A percentile compares a stretch with the other conserved stretches of the same genome.
Evolutionary conservation across 2,888 invertebrate species (phyloP).

Genomic region (Entomobrya proxima): DNA sequence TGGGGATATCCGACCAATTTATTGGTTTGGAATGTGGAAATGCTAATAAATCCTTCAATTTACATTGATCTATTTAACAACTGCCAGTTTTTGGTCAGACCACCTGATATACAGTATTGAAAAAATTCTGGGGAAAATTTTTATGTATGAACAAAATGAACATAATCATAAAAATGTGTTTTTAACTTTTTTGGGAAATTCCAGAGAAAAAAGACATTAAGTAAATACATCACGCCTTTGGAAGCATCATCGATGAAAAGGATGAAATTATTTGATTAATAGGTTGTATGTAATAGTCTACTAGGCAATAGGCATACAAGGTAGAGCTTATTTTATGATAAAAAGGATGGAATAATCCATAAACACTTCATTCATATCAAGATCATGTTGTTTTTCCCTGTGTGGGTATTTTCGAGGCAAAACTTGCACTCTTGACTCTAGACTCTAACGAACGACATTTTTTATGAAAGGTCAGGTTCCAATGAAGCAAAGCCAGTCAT

Average conservation of each 20-base stretch:
- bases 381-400: not conserved
- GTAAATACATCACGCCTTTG: not conserved
- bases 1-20: constrained; percentile 7
- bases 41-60: not conserved
- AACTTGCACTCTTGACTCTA: not conserved
- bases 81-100: not conserved
- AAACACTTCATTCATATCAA: not conserved
- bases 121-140: no score
- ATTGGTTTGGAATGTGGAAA: not conserved
- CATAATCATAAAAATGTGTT: not conserved
- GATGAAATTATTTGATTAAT: not conserved
- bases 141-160: not conserved
- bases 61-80: not conserved
- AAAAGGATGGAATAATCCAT: not conserved
- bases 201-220: constrained; percentile 22
- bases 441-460: no score
- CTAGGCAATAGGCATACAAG: no score
- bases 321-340: no score
- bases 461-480: not conserved
- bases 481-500: not conserved
- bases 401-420: constrained; percentile 13
- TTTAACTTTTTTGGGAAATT: constrained; percentile 6
- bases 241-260: not conserved
- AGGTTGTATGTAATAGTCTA: not conserved
- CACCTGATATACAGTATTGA: not conserved